Percentiles rank a stretch among this genome's conserved stretches.
These are phyloP conservation scores for Thymelicus sylvestris DNA, from an alignment of 2,888 invertebrate species.

Conservation along the genomic window DNA sequence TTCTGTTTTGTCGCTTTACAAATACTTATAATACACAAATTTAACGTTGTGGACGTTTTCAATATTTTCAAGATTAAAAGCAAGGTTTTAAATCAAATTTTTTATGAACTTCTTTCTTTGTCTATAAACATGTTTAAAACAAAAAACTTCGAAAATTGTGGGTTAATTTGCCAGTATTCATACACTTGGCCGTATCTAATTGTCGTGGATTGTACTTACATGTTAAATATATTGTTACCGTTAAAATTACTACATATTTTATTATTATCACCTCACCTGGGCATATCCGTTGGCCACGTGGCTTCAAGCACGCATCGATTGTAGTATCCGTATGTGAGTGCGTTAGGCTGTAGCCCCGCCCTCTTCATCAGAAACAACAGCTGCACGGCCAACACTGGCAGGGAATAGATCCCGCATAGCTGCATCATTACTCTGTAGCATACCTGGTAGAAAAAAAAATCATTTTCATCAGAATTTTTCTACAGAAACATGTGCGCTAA, in stretches of 20 bases:
- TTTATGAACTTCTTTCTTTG: not conserved
- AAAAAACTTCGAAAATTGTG: too few species aligned
- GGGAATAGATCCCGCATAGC: constrained; percentile 96
- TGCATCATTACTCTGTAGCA: constrained; percentile 99
- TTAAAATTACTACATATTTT: too few species aligned
- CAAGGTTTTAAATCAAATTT: too few species aligned
- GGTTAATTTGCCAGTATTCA: too few species aligned
- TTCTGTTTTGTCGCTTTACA: too few species aligned
- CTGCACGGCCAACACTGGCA: constrained; percentile 97
- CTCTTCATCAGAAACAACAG: constrained; percentile 96
- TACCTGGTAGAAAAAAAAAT: constrained; percentile 81
- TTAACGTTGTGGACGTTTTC: too few species aligned
- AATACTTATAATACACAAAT: too few species aligned
- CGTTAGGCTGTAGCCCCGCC: constrained; percentile 97
- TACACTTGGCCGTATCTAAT: not conserved
- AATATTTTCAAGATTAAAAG: too few species aligned
- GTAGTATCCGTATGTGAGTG: constrained; percentile 96
- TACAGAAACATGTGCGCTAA: too few species aligned
- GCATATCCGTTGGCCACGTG: constrained; percentile 95
- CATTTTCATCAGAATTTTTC: too few species aligned
- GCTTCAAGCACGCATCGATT: constrained; percentile 95
- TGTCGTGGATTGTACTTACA: too few species aligned
- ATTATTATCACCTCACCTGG: constrained; percentile 68
- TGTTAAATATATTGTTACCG: too few species aligned
- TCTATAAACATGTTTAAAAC: not conserved